Percentiles rank a stretch among this genome's conserved stretches.
phyloP scores from a whole-genome alignment of 2,113 vertebrate genomes.

The Maccullochella peelii region DNA sequence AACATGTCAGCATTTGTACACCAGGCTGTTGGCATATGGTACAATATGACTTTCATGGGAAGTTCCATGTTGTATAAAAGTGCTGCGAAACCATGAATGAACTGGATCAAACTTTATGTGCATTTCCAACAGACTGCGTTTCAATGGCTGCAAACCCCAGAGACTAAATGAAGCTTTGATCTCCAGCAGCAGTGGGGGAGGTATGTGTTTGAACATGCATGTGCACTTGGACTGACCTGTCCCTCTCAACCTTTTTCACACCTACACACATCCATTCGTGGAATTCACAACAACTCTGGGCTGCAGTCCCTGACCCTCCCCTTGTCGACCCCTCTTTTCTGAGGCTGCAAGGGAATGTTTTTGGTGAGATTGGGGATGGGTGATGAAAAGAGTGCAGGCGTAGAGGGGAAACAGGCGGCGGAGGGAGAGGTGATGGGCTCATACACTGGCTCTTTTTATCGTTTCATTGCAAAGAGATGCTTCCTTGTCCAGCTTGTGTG shows the following conservation, averaged over 20 bases:
- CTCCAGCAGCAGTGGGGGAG: slow-evolving; percentile 6
- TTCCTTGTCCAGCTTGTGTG: slow-evolving; percentile 43
- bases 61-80: slow-evolving; percentile 2
- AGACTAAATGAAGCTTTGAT: slow-evolving; percentile 32
- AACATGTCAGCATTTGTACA: not conserved
- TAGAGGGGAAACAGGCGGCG: slow-evolving; percentile 2
- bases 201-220: slow-evolving; percentile 35
- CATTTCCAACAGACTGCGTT: slow-evolving; percentile 10
- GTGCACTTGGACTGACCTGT: slow-evolving; percentile 26
- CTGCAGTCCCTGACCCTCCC: not conserved
- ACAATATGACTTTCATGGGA: slow-evolving; percentile 6
- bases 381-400: slow-evolving; percentile 12
- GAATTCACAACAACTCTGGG: slow-evolving; percentile 33
- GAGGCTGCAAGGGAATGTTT: not conserved
- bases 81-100: not conserved
- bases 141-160: not conserved
- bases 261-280: slow-evolving; percentile 49
- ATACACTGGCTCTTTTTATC: slow-evolving; percentile 45
- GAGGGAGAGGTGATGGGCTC: slow-evolving; percentile 24
- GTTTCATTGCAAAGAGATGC: slow-evolving; percentile 44
- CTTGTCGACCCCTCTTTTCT: not conserved
- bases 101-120: slow-evolving; percentile 20
- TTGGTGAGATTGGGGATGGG: not conserved
- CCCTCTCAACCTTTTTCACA: slow-evolving; percentile 51
- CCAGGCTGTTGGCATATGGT: not conserved